These are phyloP conservation scores for Serranochromis macrocephalus DNA, from an alignment of 2,113 vertebrate genomes.

Conservation along the genomic window DNA sequence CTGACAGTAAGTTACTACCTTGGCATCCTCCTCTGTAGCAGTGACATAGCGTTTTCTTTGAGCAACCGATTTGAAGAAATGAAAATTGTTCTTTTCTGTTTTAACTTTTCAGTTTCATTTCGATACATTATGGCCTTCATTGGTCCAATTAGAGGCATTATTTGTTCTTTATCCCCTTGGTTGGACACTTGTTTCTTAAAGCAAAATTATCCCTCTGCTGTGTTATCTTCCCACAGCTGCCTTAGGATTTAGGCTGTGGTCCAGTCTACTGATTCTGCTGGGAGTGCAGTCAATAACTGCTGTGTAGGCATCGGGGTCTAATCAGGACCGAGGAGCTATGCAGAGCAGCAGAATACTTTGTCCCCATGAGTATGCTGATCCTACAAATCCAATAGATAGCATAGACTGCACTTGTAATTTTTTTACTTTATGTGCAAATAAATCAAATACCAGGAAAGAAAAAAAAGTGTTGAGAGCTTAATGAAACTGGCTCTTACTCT, in stretches of 20 bases:
- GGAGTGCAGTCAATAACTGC: constrained; percentile 51
- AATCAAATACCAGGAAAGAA: background rate
- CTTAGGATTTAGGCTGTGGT: background rate
- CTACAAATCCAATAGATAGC: background rate
- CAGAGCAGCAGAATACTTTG: constrained; percentile 25
- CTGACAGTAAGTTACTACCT: constrained; percentile 77
- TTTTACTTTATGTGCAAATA: background rate
- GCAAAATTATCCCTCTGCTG: background rate
- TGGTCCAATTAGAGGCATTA: background rate
- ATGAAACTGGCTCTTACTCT: background rate
- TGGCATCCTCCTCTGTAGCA: background rate
- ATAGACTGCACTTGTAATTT: background rate
- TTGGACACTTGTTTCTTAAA: background rate
- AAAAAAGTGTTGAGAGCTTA: background rate
- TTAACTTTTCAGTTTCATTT: background rate
- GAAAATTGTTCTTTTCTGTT: background rate
- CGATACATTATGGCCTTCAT: background rate
- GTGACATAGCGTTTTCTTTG: background rate
- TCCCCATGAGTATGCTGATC: background rate
- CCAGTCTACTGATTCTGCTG: constrained; percentile 21
- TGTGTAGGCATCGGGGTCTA: constrained; percentile 14
- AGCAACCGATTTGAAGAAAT: background rate
- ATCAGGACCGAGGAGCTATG: constrained; percentile 14
- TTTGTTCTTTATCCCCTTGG: background rate
- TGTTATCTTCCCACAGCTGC: background rate